These are phyloP conservation scores for Anser cygnoides DNA, from an alignment of 2,113 vertebrate species.

Conservation along the genomic window DNA sequence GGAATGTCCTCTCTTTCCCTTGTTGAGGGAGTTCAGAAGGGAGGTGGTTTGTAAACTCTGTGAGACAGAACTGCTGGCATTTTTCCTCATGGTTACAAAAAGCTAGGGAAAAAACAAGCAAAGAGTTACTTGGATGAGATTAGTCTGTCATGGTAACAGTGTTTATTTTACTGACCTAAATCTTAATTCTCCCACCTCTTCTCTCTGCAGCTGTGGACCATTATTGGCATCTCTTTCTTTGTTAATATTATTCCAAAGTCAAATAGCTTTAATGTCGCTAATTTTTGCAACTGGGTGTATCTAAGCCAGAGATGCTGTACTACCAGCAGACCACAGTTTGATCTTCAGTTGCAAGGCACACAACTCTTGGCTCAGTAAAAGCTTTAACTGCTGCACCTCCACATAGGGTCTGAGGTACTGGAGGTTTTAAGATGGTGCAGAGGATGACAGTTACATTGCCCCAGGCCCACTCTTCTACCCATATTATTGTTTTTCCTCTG, in stretches of 20 bases:
- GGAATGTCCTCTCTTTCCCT: background rate
- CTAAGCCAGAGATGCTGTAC: background rate
- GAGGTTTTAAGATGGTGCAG: background rate
- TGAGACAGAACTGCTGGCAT: background rate
- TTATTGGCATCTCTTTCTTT: background rate
- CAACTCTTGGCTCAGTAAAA: background rate
- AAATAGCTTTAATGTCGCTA: background rate
- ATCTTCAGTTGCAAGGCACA: background rate
- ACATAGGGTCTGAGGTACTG: fast-evolving
- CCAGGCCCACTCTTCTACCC: background rate
- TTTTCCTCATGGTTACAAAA: background rate
- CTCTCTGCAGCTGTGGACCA: background rate
- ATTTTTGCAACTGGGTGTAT: background rate
- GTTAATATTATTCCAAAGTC: background rate
- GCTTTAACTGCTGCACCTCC: background rate
- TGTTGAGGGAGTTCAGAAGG: background rate
- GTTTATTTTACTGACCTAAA: conserved; percentile 37
- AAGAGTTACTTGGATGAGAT: background rate
- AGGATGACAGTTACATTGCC: background rate
- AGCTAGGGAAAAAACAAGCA: background rate
- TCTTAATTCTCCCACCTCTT: background rate
- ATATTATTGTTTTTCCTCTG: background rate
- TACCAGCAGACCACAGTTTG: background rate
- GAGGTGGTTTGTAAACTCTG: background rate
- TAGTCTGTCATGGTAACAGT: background rate